Evolutionary conservation across 1,140 invertebrate genomes (phyloP).

Genomic region (Mya arenaria): DNA sequence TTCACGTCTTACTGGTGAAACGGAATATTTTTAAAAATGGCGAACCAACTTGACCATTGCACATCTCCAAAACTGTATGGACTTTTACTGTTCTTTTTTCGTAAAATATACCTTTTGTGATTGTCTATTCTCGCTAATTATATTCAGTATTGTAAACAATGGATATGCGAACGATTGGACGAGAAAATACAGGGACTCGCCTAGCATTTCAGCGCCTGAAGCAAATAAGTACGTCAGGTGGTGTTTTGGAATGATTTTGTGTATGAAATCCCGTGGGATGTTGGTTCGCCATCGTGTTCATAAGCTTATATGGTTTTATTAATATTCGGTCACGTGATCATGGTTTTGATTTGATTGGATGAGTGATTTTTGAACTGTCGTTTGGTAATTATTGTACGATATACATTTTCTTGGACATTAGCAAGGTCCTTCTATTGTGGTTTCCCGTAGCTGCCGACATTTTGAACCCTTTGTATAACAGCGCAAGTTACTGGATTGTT

Average conservation of each 20-base stretch:
- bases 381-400: neutral
- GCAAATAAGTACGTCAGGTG: neutral
- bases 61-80: neutral
- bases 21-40: slow-evolving; percentile 25
- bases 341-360: slow-evolving; percentile 44
- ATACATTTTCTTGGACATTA: neutral
- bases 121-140: neutral
- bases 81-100: no score
- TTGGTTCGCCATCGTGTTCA: neutral
- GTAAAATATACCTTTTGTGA: neutral
- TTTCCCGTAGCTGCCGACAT: neutral
- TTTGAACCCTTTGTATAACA: neutral
- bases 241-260: neutral
- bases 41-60: neutral
- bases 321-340: slow-evolving; percentile 36
- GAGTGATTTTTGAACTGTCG: slow-evolving; percentile 11
- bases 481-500: no score
- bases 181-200: neutral
- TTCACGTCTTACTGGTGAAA: slow-evolving; percentile 51
- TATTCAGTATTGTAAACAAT: neutral
- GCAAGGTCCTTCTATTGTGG: neutral
- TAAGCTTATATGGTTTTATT: slow-evolving; percentile 42
- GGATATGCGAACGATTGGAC: neutral
- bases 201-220: neutral
- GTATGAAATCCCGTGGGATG: neutral